A percentile compares a stretch with the other conserved stretches of the same genome.
Evolutionary conservation across 2,888 invertebrate genomes (phyloP).

Genomic region (Trachelus troglodyta): DNA sequence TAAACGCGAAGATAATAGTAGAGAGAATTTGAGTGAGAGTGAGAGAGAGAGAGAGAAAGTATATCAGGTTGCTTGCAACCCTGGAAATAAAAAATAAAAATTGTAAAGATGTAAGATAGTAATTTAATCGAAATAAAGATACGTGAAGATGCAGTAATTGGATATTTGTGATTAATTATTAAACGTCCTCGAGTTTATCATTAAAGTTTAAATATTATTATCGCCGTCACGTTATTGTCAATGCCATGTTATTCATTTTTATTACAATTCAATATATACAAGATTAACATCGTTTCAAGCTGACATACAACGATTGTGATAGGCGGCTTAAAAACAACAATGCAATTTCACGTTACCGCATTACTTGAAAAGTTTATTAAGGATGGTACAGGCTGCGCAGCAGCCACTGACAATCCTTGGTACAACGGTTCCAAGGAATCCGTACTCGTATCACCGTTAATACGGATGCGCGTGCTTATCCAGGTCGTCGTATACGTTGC

Average conservation of each 20-base stretch:
- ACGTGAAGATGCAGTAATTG: neutral
- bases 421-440: neutral
- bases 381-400: neutral
- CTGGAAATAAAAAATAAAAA: neutral
- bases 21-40: neutral
- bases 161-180: neutral
- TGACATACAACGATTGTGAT: neutral
- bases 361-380: neutral
- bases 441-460: neutral
- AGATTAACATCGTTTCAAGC: slow-evolving; percentile 32
- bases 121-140: slow-evolving; percentile 6
- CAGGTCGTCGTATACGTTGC: neutral
- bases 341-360: neutral
- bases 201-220: neutral
- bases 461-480: neutral
- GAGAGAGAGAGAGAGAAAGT: too few species aligned
- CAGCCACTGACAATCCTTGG: neutral
- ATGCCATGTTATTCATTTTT: slow-evolving; percentile 44
- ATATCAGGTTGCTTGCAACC: neutral
- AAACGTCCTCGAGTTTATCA: neutral
- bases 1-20: neutral
- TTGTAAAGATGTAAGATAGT: slow-evolving; percentile 6
- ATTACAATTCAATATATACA: slow-evolving; percentile 60
- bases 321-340: neutral
- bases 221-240: slow-evolving; percentile 38